phyloP scores from a whole-genome alignment of 2,113 vertebrate species.

The Rhizomys pruinosus region DNA sequence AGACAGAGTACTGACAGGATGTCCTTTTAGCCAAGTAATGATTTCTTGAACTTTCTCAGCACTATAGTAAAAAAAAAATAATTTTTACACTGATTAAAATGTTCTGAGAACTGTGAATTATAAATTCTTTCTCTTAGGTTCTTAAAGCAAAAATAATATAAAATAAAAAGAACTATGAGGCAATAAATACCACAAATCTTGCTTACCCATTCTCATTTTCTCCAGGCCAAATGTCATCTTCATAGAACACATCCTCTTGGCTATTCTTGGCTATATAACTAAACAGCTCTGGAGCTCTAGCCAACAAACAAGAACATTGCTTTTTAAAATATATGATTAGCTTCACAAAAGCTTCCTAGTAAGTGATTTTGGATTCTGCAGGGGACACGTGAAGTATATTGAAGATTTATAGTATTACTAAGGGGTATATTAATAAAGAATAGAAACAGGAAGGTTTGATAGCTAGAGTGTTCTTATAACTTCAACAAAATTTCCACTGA shows the following conservation, averaged over 20 bases:
- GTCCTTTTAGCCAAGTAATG: slow-evolving; percentile 91
- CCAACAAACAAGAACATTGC: slow-evolving; percentile 53
- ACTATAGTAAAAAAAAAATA: slow-evolving; percentile 81
- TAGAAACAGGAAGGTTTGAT: slow-evolving; percentile 8
- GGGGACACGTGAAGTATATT: background rate
- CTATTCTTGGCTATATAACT: slow-evolving; percentile 92
- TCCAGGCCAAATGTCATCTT: slow-evolving; percentile 97
- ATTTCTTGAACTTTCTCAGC: slow-evolving; percentile 94
- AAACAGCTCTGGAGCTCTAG: slow-evolving; percentile 95
- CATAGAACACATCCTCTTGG: slow-evolving; percentile 97
- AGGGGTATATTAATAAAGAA: background rate
- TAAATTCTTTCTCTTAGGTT: background rate
- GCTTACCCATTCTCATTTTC: slow-evolving; percentile 94
- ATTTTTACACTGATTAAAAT: slow-evolving; percentile 66
- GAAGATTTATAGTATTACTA: slow-evolving; percentile 28
- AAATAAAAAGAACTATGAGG: background rate
- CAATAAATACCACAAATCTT: background rate
- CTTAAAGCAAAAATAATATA: slow-evolving; percentile 46
- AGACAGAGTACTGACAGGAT: slow-evolving; percentile 91
- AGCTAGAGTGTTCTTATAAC: background rate
- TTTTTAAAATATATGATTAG: background rate
- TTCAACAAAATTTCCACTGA: slow-evolving; percentile 21
- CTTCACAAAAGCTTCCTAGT: slow-evolving; percentile 46
- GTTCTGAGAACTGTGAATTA: slow-evolving; percentile 28
- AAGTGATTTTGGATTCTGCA: slow-evolving; percentile 4